phyloP scores from a whole-genome alignment of 2,113 vertebrate genomes.

The Azemiops feae region DNA sequence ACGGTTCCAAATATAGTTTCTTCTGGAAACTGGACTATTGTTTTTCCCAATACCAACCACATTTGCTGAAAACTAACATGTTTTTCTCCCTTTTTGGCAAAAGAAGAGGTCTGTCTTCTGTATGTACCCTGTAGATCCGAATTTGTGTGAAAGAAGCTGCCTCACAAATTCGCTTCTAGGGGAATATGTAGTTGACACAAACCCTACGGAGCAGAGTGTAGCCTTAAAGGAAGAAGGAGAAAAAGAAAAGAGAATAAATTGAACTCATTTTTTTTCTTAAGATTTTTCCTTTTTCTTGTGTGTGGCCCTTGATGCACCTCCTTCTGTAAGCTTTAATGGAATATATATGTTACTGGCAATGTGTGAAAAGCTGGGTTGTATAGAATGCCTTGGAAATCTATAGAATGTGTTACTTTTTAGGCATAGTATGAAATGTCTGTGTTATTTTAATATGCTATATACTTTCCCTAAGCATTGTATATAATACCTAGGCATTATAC shows the following conservation, averaged over 20 bases:
- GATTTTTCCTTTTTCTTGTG: not conserved
- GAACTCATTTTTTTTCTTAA: not conserved
- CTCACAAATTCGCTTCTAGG: conserved; percentile 99
- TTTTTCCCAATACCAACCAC: not conserved
- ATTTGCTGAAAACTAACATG: no score
- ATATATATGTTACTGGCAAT: no score
- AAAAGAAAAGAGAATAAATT: conserved; percentile 1
- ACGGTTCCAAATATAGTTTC: not conserved
- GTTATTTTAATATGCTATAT: no score
- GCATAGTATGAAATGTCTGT: no score
- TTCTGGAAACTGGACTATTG: not conserved
- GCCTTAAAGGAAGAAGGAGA: conserved; percentile 42
- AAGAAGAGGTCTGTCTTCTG: conserved; percentile 82
- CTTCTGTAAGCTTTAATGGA: not conserved
- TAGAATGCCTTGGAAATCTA: no score
- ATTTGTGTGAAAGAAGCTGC: conserved; percentile 95
- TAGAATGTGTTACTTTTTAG: no score
- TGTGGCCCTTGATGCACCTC: not conserved
- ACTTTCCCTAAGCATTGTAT: no score
- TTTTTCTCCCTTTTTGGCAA: conserved; percentile 53
- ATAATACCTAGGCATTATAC: no score
- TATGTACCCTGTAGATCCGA: conserved; percentile 99
- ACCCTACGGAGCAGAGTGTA: conserved; percentile 85
- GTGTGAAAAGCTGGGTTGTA: no score
- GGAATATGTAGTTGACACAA: conserved; percentile 99